phyloP scores from a whole-genome alignment of 2,113 vertebrate genomes.

The Halichoerus grypus region DNA sequence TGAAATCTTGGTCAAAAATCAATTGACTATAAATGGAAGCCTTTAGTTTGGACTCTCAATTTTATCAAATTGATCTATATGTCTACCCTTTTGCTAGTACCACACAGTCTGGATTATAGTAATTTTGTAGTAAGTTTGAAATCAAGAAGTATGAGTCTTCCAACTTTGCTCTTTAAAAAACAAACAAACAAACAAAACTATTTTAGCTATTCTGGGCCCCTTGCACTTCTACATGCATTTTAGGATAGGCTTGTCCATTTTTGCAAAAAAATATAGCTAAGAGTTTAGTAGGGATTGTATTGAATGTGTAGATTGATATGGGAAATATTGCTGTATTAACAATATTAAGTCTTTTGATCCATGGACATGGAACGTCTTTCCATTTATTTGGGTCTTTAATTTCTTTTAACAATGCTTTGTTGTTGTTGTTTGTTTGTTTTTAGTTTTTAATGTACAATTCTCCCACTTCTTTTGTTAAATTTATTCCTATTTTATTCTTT shows the following conservation, averaged over 20 bases:
- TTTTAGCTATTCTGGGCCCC: not conserved
- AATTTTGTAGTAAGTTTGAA: constrained; percentile 5
- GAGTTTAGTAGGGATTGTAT: not conserved
- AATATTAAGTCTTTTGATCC: not conserved
- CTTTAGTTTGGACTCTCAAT: not conserved
- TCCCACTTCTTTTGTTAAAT: not conserved
- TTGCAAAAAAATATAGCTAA: not conserved
- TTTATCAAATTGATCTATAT: not conserved
- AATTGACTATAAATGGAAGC: not conserved
- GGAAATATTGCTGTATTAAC: not conserved
- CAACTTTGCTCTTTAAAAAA: not conserved
- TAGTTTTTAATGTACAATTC: not conserved
- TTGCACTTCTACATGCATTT: not conserved
- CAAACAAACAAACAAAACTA: no score
- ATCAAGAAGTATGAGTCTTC: not conserved
- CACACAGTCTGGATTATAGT: not conserved
- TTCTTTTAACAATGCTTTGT: not conserved
- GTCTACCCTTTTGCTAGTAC: not conserved
- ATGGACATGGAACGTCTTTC: not conserved
- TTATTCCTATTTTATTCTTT: not conserved
- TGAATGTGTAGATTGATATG: not conserved
- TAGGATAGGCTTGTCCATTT: not conserved
- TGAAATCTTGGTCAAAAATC: not conserved
- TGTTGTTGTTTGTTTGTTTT: not conserved
- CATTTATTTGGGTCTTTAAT: not conserved